A percentile compares a stretch with the other conserved stretches of the same genome.
phyloP scores from a whole-genome alignment of 2,113 vertebrate species.

The Python bivittatus region DNA sequence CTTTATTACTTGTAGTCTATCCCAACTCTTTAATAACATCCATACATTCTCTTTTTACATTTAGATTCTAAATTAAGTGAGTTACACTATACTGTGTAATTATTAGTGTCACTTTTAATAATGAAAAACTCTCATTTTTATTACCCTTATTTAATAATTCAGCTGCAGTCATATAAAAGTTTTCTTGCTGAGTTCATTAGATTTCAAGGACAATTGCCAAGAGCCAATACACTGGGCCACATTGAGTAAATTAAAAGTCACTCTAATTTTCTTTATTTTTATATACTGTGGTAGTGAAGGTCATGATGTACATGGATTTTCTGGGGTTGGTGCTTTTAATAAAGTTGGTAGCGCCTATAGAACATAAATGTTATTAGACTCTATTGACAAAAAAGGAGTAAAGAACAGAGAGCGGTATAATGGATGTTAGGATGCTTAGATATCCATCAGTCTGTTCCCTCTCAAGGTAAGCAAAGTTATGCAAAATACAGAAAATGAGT shows the following conservation, averaged over 20 bases:
- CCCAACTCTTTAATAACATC: not conserved
- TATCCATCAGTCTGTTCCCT: not conserved
- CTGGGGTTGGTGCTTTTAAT: not conserved
- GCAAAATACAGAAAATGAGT: not conserved
- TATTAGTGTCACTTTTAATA: constrained; percentile 71
- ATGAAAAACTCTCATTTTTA: constrained; percentile 71
- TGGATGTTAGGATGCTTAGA: not conserved
- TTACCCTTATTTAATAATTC: constrained; percentile 66
- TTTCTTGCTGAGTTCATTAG: constrained; percentile 69
- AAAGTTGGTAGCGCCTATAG: not conserved
- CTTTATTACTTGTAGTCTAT: not conserved
- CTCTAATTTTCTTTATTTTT: constrained; percentile 36
- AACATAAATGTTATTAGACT: not conserved
- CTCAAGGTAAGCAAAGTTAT: not conserved
- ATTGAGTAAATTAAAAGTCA: constrained; percentile 46
- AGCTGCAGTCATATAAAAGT: constrained; percentile 64
- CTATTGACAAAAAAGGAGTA: not conserved
- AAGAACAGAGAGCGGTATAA: not conserved
- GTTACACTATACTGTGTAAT: constrained; percentile 68
- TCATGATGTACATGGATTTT: not conserved
- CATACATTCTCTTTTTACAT: constrained; percentile 52
- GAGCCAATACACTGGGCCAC: constrained; percentile 46
- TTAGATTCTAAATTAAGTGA: constrained; percentile 61
- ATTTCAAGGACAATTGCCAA: constrained; percentile 68
- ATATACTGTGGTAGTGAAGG: constrained; percentile 43